A percentile compares a stretch with the other conserved stretches of the same genome.
Conservation (phyloP, 2,888 invertebrate species). For the Subacronicta megacephala region DNA sequence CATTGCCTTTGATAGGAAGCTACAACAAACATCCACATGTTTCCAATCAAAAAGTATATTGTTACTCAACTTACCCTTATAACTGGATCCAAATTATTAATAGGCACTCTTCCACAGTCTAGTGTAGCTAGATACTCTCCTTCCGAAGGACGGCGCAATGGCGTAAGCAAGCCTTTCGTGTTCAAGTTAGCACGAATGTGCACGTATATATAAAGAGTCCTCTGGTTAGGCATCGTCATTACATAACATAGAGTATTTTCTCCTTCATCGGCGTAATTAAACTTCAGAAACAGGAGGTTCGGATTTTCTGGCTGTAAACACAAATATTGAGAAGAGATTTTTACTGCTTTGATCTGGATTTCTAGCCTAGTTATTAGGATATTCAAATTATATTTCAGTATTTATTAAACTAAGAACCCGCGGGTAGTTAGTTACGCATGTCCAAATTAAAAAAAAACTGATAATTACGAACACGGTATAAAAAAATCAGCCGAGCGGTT, state of each 20-base stretch:
- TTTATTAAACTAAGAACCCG: too few species aligned
- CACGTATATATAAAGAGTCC: slow-evolving; percentile 71
- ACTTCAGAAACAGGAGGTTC: slow-evolving; percentile 69
- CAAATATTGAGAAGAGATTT: not conserved
- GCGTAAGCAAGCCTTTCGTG: slow-evolving; percentile 72
- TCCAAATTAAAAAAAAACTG: too few species aligned
- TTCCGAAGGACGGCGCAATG: slow-evolving; percentile 71
- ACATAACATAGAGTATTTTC: slow-evolving; percentile 76
- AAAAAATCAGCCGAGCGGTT: too few species aligned
- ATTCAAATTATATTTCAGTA: too few species aligned
- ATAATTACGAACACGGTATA: too few species aligned
- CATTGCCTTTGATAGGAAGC: too few species aligned
- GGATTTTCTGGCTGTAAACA: slow-evolving; percentile 74
- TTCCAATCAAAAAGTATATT: not conserved
- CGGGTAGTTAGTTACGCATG: too few species aligned
- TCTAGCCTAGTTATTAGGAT: too few species aligned
- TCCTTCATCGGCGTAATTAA: slow-evolving; percentile 74
- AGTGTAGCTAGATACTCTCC: slow-evolving; percentile 73
- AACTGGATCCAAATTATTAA: slow-evolving; percentile 85
- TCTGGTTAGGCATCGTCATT: slow-evolving; percentile 79
- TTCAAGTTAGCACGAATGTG: slow-evolving; percentile 71
- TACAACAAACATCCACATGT: too few species aligned
- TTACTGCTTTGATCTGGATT: too few species aligned
- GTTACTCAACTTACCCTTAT: slow-evolving; percentile 72
- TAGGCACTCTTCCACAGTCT: slow-evolving; percentile 84